Percentiles rank a stretch among this genome's conserved stretches.
Conservation (phyloP, 2,797 vertebrate genomes). For the Rhynchonycteris naso region DNA sequence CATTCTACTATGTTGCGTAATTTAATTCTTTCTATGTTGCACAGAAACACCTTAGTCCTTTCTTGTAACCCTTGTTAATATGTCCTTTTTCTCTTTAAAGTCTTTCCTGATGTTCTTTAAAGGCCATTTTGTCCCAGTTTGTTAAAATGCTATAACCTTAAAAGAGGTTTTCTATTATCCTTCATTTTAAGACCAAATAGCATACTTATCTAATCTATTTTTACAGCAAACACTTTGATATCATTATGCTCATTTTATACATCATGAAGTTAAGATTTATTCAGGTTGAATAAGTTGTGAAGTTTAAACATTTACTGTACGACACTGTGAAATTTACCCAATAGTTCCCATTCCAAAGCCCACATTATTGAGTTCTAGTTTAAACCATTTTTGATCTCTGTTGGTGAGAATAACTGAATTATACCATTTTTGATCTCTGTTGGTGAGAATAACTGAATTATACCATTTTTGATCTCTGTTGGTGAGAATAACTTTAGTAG, state of each 20-base stretch:
- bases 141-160: neutral
- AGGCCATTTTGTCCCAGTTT: neutral
- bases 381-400: too few species aligned
- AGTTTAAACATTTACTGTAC: neutral
- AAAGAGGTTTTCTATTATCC: neutral
- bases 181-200: neutral
- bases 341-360: neutral
- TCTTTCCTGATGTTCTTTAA: neutral
- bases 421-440: neutral
- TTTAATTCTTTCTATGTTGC: neutral
- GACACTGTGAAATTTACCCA: neutral
- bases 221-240: neutral
- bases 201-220: neutral
- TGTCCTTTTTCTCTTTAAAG: neutral
- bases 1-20: neutral
- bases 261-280: neutral
- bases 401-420: too few species aligned
- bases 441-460: neutral
- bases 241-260: neutral
- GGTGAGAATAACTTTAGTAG: neutral
- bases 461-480: neutral
- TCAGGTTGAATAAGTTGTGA: neutral
- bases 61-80: neutral
- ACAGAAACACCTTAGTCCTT: neutral
- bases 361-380: neutral